Conservation (phyloP, 2,797 vertebrate genomes). For the Enteromius viviparus region DNA sequence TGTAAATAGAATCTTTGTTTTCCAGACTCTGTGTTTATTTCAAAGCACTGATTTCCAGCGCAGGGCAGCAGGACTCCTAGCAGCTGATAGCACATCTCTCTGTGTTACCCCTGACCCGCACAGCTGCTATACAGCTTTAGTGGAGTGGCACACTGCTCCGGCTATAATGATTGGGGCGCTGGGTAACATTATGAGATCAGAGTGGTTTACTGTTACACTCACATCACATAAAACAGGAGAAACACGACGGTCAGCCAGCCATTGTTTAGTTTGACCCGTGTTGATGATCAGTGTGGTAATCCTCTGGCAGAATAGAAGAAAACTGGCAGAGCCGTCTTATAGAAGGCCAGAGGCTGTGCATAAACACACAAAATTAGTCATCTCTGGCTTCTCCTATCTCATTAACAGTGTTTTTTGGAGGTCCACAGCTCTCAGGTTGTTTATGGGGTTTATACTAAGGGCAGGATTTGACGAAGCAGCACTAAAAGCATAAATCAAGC, state of each 20-base stretch:
- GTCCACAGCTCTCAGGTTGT: background rate
- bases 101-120: conserved; percentile 67
- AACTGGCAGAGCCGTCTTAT: conserved; percentile 7
- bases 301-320: conserved; percentile 14
- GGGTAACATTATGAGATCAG: conserved; percentile 73
- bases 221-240: conserved; percentile 70
- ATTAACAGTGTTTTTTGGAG: conserved; percentile 14
- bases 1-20: conserved; percentile 21
- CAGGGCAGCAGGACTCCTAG: conserved; percentile 62
- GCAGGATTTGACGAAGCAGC: conserved; percentile 6
- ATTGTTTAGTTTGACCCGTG: conserved; percentile 66
- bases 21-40: conserved; percentile 52
- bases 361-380: conserved; percentile 26
- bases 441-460: conserved; percentile 16
- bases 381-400: conserved; percentile 29
- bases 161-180: conserved; percentile 70
- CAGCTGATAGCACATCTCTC: conserved; percentile 69
- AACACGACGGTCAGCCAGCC: conserved; percentile 59
- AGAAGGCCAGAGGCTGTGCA: conserved; percentile 9
- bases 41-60: conserved; percentile 37
- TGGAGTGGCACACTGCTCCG: conserved; percentile 57
- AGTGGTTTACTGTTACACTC: conserved; percentile 69
- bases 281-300: conserved; percentile 34
- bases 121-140: conserved; percentile 72
- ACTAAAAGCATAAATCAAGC: background rate